Base-by-base conservation (phyloP, 2,888 invertebrate species). In the Labia minor region DNA sequence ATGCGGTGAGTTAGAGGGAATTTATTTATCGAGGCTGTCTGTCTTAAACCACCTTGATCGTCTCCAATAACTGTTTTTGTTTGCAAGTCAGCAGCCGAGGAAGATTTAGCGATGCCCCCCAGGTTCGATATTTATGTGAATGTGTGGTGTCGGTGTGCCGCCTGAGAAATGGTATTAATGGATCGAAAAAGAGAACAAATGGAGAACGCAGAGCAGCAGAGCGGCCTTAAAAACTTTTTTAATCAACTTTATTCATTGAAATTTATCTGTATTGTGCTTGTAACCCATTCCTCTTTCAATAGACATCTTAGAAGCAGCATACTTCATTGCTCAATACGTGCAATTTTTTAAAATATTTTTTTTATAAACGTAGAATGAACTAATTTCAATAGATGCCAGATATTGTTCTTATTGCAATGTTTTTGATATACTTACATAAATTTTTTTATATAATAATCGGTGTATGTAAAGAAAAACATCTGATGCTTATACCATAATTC, bases 181-280 rank as follows among this genome's bases (percentile, higher is more conserved):
- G 49, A 49, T 49, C 49, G 49, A 49, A 49, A n/a, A 49, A 49
- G 14, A 49, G 49, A 49, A 14, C 49, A 49, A 49, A 49, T 49
- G 49, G 49, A 49, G 16, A 49, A 4, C 49, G 49, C 49, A 49
- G 14, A 16, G n/a, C 6, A 49, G 49, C 14, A 4, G 49, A 49
- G 49, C 14, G 49, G 6, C 49, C 49, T 49, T 49, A 49, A 49
- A 49, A 49, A 49, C 49, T 49, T 49, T 49, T 49, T 49, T 49
- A 49, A 49, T 49, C 49, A 49, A 49, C 49, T 49, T 49, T 49
- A 49, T 49, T 49, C 49, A 49, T 49, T 49, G 49, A 49, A 49
- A 49, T 49, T 49, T 49, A 49, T 49, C 49, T 49, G 49, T 49
- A 49, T 49, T 49, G 49, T 49, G 3, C 49, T 26, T 8, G 26